These are phyloP conservation scores for Gambelia wislizenii DNA, from an alignment of 2,797 vertebrate species.

Conservation along the genomic window DNA sequence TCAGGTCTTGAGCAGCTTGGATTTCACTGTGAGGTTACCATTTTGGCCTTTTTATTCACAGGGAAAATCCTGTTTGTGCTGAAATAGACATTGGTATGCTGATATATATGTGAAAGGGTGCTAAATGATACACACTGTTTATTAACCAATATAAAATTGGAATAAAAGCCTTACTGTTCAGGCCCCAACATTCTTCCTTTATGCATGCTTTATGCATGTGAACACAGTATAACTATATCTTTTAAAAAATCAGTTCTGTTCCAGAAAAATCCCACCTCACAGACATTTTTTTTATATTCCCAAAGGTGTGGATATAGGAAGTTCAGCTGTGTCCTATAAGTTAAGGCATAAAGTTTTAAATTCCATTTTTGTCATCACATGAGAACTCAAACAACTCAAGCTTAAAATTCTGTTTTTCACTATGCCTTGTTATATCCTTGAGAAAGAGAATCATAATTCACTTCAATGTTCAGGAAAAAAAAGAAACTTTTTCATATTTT, in stretches of 20 bases:
- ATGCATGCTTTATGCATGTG: neutral
- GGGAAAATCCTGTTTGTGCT: neutral
- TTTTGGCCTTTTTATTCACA: neutral
- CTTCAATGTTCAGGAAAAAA: neutral
- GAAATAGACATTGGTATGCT: neutral
- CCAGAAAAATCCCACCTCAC: neutral
- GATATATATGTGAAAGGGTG: neutral
- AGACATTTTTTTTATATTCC: neutral
- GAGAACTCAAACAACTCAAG: neutral
- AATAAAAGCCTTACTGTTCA: neutral
- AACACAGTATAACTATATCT: neutral
- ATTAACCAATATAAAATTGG: neutral
- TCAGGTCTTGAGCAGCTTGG: neutral
- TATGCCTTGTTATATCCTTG: neutral
- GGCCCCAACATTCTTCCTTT: neutral
- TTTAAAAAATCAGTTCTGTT: neutral
- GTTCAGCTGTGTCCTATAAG: neutral
- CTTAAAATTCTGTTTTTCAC: neutral
- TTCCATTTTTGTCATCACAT: conserved; percentile 4
- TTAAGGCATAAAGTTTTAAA: neutral
- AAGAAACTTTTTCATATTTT: neutral
- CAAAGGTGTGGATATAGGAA: neutral
- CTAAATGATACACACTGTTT: neutral
- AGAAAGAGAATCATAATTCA: conserved; percentile 11
- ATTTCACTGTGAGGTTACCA: neutral